phyloP scores from a whole-genome alignment of 2,797 vertebrate species.

The Peromyscus nudipes region DNA sequence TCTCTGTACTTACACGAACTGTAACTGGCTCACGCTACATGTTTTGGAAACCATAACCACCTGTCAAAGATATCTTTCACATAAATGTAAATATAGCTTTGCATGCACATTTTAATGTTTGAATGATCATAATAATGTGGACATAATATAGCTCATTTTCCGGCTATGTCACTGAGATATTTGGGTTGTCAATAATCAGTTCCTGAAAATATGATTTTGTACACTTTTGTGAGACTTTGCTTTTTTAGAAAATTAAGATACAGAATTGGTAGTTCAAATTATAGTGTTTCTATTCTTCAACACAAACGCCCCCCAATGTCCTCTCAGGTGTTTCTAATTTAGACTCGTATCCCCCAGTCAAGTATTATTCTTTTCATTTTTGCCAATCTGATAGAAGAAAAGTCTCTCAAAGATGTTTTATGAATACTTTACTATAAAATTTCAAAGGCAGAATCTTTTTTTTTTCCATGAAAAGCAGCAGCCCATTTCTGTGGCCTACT shows the following conservation, averaged over 20 bases:
- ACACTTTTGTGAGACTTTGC: neutral
- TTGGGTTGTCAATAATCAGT: neutral
- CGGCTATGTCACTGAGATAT: neutral
- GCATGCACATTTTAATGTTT: slow-evolving; percentile 22
- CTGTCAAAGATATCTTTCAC: neutral
- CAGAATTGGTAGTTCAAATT: neutral
- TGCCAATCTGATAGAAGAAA: neutral
- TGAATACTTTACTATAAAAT: slow-evolving; percentile 15
- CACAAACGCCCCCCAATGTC: neutral
- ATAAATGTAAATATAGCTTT: neutral
- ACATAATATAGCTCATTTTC: slow-evolving; percentile 17
- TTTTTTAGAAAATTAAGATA: slow-evolving; percentile 6
- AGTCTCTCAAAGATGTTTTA: slow-evolving; percentile 27
- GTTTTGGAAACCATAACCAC: neutral
- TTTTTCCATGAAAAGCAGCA: neutral
- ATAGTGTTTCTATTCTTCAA: neutral
- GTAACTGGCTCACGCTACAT: neutral
- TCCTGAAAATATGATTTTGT: neutral
- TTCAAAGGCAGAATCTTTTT: neutral
- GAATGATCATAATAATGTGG: neutral
- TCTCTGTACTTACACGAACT: neutral
- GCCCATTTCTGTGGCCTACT: neutral
- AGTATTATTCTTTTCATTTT: neutral
- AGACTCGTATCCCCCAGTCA: neutral
- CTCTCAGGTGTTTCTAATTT: neutral